These are phyloP conservation scores for Anoplolepis gracilipes DNA, from an alignment of 1,140 invertebrate species.

Conservation along the genomic window DNA sequence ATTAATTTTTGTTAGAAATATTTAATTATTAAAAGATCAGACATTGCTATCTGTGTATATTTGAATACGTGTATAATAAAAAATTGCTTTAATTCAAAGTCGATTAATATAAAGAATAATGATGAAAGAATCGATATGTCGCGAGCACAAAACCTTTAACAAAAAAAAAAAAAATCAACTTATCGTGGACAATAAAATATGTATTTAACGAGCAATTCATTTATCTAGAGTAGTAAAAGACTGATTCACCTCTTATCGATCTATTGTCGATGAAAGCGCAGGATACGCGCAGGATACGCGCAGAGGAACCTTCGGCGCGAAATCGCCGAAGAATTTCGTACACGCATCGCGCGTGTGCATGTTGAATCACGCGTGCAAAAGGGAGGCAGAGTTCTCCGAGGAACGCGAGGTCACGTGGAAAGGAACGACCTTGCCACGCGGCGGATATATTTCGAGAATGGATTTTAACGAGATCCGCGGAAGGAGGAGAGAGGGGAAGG, in stretches of 20 bases:
- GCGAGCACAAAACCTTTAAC: neutral
- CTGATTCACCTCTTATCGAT: neutral
- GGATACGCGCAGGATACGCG: neutral
- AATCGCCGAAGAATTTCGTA: slow-evolving; percentile 42
- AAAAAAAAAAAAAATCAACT: neutral
- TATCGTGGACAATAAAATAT: neutral
- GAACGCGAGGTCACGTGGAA: slow-evolving; percentile 67
- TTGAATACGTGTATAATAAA: neutral
- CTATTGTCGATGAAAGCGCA: neutral
- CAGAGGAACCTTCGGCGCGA: too few relatives aligned
- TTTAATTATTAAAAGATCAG: too few relatives aligned
- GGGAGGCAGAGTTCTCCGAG: slow-evolving; percentile 60
- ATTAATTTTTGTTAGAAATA: too few relatives aligned
- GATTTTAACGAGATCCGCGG: slow-evolving; percentile 32
- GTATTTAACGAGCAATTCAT: neutral
- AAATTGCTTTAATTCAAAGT: neutral
- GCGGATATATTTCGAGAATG: slow-evolving; percentile 69
- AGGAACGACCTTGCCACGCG: slow-evolving; percentile 67
- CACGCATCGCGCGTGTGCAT: neutral
- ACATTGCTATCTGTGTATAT: too few relatives aligned
- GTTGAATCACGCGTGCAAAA: slow-evolving; percentile 64
- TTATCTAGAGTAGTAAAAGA: neutral
- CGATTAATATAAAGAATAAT: neutral
- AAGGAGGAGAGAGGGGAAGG: neutral
- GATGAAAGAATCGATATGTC: neutral